These are phyloP conservation scores for Heliconius nattereri DNA, from an alignment of 1,140 invertebrate genomes.

Conservation along the genomic window DNA sequence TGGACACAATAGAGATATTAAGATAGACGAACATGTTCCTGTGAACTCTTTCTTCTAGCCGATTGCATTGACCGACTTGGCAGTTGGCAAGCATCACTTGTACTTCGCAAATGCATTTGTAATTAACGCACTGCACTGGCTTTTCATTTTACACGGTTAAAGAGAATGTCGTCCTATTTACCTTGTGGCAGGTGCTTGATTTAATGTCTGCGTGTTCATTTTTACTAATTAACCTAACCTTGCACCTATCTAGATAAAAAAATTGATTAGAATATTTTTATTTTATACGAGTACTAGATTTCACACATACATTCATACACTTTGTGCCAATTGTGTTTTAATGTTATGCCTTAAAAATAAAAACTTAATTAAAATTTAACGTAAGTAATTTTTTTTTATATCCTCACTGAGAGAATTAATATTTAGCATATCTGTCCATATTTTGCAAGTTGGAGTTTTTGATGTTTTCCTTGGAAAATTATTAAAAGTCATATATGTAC, in stretches of 20 bases:
- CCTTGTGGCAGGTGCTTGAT: constrained; percentile 19
- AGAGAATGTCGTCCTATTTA: constrained; percentile 59
- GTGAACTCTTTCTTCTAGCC: constrained; percentile 42
- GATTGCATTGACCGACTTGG: constrained; percentile 66
- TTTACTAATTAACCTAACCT: background rate
- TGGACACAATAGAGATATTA: constrained; percentile 30
- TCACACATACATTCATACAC: background rate
- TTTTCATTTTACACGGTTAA: constrained; percentile 59
- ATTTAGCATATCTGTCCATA: background rate
- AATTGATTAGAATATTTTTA: background rate
- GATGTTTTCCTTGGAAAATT: background rate
- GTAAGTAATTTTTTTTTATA: background rate
- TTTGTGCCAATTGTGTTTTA: background rate
- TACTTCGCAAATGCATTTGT: constrained; percentile 52
- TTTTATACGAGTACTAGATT: background rate
- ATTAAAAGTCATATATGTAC: background rate
- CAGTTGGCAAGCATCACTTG: constrained; percentile 50
- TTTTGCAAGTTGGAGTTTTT: background rate
- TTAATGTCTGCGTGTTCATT: constrained; percentile 5
- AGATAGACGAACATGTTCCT: constrained; percentile 37
- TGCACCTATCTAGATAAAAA: background rate
- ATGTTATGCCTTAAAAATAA: too few species aligned
- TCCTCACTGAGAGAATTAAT: background rate
- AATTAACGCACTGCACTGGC: constrained; percentile 57
- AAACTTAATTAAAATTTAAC: too few species aligned